Base-by-base conservation (phyloP, 30 jellyfish, hydroid and myxozoan species). In the Aurelia aurita region DNA sequence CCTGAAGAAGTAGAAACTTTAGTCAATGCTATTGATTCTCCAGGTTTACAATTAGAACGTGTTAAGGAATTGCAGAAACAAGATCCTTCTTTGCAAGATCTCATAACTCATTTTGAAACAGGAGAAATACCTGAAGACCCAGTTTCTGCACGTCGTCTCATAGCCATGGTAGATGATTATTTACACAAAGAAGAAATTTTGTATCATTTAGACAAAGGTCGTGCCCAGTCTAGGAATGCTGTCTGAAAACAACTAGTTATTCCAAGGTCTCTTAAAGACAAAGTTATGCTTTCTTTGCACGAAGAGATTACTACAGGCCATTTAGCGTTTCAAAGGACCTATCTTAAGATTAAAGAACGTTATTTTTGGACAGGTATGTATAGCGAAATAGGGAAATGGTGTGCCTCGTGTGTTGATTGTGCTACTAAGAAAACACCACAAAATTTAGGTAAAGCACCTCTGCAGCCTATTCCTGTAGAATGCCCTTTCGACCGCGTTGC, bases 361-460 rank as follows among this genome's bases (percentile, higher is more conserved):
- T 82, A 65, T 58, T 82, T 68, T 70, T 66, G 92, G 86, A 69
- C 85, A 54, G 85, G 85, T 46, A 82, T 82, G 92, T 82, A 82
- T 54, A 39, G 86, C 13, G 92, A 82, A 57, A 34, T 82, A 0
- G 77, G 31, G 29, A 82, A 82, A 53, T 82, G 85, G 92, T 67
- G 84, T 44, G 85, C 84, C 75, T 66, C 92, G 25, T 82, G 85
- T 57, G 92, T 82, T 0, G 92, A 67, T 27, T 82, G 87, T 69
- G 83, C 75, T 29, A n/a, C 79, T 23, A 53, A 82, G 32, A 62
- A 7, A 89, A 62, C 21, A 10, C 71, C 18, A n/a, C n/a, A n/a
- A n/a, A n/a, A n/a, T n/a, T n/a, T n/a, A n/a, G n/a, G n/a, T n/a
- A n/a, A n/a, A n/a, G n/a, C 87, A 69, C 93, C 93, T 23, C 45